These are phyloP conservation scores for Peromyscus polionotus DNA, from an alignment of 2,113 vertebrate genomes.

Conservation along the genomic window DNA sequence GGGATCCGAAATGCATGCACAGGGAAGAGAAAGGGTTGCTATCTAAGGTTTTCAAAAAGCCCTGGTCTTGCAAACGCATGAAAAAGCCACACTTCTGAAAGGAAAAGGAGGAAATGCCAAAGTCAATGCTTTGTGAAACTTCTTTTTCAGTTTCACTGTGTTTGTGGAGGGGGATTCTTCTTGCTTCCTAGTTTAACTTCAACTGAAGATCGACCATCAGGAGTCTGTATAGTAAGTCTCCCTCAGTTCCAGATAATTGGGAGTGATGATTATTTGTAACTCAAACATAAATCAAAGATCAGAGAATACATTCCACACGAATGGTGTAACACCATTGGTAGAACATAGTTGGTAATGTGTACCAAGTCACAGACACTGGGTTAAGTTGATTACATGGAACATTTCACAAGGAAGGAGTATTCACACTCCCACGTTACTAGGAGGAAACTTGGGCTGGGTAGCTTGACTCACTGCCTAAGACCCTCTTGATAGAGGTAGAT, in stretches of 20 bases:
- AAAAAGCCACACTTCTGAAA: slow-evolving; percentile 31
- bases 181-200: slow-evolving; percentile 44
- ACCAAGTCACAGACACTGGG: not conserved
- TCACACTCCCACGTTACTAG: not conserved
- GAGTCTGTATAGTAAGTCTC: not conserved
- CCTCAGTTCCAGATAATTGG: not conserved
- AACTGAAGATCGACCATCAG: not conserved
- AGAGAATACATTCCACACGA: not conserved
- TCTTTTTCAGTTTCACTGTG: not conserved
- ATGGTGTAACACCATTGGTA: not conserved
- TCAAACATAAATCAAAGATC: not conserved
- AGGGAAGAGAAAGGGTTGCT: not conserved
- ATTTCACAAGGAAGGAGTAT: not conserved
- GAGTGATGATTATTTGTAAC: not conserved
- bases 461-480: not conserved
- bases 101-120: slow-evolving; percentile 2
- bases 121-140: not conserved
- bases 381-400: not conserved
- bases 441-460: not conserved
- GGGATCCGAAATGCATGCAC: not conserved
- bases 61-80: not conserved
- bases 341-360: not conserved
- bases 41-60: slow-evolving; percentile 35
- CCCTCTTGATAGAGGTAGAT: not conserved
- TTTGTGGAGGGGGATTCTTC: not conserved